Evolutionary conservation across 2,113 vertebrate genomes (phyloP), one percentile per base, ranked within the genome.

Genomic region (Ramphastos sulfuratus): DNA sequence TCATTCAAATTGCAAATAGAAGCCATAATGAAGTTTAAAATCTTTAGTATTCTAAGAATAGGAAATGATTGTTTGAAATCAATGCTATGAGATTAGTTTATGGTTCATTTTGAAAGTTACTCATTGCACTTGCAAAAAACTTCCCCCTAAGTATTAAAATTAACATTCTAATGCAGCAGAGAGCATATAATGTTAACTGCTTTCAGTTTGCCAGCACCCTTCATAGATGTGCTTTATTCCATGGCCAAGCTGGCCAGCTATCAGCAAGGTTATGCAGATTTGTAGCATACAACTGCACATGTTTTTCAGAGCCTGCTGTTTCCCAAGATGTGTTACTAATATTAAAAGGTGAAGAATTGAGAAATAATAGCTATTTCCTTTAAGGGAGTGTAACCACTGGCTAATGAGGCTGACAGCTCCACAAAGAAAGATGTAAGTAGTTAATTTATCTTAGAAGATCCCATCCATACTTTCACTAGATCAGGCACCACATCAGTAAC

Each of bases 301-400:
- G 15, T 55, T 82, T 83, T 52, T 80, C 13, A 2, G 72, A 77
- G 60, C 48, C 52, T 74, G 39, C 31, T 61, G 27, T 39, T 87
- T 61, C 46, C 79, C 67, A 54, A 80, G 25, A 42, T 79, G 76
- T 87, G 6, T 64, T 93, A 95, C 21, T 85, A 20, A 60, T 74
- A 56, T 28, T 89, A 91, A 85, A 85, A 79, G 81, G 67, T 80
- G 46, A 94, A 82, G 55, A 93, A 91, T 17, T 87, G 69, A 91
- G 39, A 84, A 92, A 71, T 24, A 92, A 71, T 24, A 25, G 13
- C 44, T 76, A 1, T 67, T 37, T 37, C 37, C 37, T 37, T 7
- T 30, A 56, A 83, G 60, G 46, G 33, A 87, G 28, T 18, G 37
- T 87, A 56, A 64, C 23, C 59, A 52, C 15, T 73, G 54, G 39